Conservation (phyloP, 2,113 vertebrate genomes). For the Phrynosoma platyrhinos region DNA sequence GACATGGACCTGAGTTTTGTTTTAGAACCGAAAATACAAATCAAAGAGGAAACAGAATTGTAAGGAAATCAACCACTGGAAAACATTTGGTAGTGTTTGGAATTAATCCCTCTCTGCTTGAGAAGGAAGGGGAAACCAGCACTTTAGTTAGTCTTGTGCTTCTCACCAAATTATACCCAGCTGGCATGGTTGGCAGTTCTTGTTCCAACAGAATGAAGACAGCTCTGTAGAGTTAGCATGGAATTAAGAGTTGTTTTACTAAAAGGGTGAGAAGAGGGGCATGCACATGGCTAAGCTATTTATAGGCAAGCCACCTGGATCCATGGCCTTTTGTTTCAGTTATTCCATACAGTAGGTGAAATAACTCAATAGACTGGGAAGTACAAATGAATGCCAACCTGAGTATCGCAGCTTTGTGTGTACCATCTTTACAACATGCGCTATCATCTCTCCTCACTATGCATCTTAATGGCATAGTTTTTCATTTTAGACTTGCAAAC, state of each 20-base stretch:
- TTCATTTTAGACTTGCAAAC: not conserved
- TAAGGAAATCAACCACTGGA: not conserved
- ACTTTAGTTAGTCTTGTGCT: not conserved
- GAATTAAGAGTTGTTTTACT: not conserved
- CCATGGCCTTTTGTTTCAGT: slow-evolving; percentile 4
- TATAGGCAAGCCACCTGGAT: not conserved
- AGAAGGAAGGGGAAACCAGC: not conserved
- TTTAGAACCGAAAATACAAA: not conserved
- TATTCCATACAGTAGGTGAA: not conserved
- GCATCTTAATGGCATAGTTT: not conserved
- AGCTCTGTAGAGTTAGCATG: not conserved
- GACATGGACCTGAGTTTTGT: not conserved
- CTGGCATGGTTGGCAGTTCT: not conserved
- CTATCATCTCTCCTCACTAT: not conserved
- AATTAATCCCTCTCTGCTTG: not conserved
- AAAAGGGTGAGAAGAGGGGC: no score
- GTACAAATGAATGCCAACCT: not conserved
- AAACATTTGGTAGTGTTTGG: not conserved
- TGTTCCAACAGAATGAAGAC: not conserved
- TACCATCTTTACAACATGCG: not conserved
- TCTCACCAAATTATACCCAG: not conserved
- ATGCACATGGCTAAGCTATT: not conserved
- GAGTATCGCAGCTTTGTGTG: no score
- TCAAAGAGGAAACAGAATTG: not conserved
- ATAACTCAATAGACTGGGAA: slow-evolving; percentile 30